Conservation (phyloP, 2,888 invertebrate species). For the Megamerina dolium region DNA sequence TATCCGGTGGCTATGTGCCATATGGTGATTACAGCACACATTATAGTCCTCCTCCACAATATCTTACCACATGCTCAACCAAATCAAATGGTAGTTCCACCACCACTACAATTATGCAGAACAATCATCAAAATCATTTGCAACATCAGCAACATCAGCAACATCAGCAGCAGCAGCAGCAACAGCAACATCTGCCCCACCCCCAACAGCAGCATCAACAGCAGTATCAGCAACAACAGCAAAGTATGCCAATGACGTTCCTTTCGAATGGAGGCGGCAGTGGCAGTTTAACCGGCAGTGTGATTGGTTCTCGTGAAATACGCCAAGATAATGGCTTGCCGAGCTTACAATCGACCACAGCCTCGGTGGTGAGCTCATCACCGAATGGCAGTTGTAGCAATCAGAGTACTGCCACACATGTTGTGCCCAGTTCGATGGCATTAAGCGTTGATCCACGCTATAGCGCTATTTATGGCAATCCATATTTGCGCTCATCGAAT, state of each 20-base stretch:
- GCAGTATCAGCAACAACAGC: conserved; percentile 22
- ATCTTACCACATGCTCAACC: conserved; percentile 46
- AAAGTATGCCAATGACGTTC: conserved; percentile 46
- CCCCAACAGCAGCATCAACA: conserved; percentile 30
- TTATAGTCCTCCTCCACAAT: conserved; percentile 71
- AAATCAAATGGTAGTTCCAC: conserved; percentile 45
- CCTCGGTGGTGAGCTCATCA: conserved; percentile 48
- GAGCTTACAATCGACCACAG: conserved; percentile 45
- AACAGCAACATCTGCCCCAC: conserved; percentile 34
- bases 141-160: conserved; percentile 39
- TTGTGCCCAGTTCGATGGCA: conserved; percentile 34
- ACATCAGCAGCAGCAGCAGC: no score
- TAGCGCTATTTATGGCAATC: conserved; percentile 85
- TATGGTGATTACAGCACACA: conserved; percentile 85
- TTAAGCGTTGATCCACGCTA: conserved; percentile 71
- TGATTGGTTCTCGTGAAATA: conserved; percentile 45
- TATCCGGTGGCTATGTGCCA: conserved; percentile 64
- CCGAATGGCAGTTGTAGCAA: conserved; percentile 48
- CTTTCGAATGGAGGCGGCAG: conserved; percentile 34
- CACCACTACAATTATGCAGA: conserved; percentile 40
- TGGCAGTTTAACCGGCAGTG: conserved; percentile 46
- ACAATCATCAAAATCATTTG: conserved; percentile 43
- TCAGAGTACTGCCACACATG: conserved; percentile 44
- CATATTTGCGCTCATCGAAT: conserved; percentile 68
- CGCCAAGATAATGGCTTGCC: conserved; percentile 49